phyloP scores from a whole-genome alignment of 2,888 invertebrate genomes.

The Drosophila picticornis region DNA sequence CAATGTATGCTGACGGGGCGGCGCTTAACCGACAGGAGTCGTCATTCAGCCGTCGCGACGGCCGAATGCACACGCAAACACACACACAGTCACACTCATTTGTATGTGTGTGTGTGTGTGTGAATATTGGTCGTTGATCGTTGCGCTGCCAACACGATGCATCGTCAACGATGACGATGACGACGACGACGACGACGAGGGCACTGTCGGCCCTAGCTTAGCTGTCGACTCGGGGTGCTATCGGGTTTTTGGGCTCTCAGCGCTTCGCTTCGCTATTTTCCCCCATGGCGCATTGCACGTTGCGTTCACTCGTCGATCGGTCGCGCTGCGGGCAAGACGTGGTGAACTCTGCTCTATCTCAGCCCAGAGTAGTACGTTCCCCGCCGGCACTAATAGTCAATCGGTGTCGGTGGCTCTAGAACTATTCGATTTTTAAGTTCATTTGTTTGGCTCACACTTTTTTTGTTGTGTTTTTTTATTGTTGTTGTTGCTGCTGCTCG shows the following conservation, averaged over 20 bases:
- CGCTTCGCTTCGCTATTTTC: constrained; percentile 63
- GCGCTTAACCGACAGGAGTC: constrained; percentile 49
- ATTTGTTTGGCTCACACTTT: constrained; percentile 8
- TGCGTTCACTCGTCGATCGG: constrained; percentile 80
- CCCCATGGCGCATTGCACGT: constrained; percentile 65
- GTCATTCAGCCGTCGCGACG: constrained; percentile 18
- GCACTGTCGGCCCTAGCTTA: neutral
- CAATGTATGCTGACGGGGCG: constrained; percentile 49
- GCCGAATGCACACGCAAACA: constrained; percentile 8
- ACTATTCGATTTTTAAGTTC: constrained; percentile 17
- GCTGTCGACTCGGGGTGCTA: constrained; percentile 3
- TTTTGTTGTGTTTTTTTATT: constrained; percentile 11
- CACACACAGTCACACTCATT: neutral
- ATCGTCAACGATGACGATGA: constrained; percentile 1
- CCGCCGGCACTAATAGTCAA: constrained; percentile 7
- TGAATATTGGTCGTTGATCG: constrained; percentile 30
- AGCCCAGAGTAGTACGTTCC: constrained; percentile 7
- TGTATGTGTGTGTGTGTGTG: constrained; percentile 9
- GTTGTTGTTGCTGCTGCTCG: neutral
- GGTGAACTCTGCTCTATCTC: constrained; percentile 22
- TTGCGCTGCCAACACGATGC: constrained; percentile 32
- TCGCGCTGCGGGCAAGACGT: constrained; percentile 73
- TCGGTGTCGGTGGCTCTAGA: constrained; percentile 4
- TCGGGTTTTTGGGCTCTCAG: constrained; percentile 49
- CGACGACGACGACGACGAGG: neutral